Percentiles rank a stretch among this genome's conserved stretches.
Evolutionary conservation across 2,797 vertebrate species (phyloP).

Genomic region (Aldrovandia affinis): DNA sequence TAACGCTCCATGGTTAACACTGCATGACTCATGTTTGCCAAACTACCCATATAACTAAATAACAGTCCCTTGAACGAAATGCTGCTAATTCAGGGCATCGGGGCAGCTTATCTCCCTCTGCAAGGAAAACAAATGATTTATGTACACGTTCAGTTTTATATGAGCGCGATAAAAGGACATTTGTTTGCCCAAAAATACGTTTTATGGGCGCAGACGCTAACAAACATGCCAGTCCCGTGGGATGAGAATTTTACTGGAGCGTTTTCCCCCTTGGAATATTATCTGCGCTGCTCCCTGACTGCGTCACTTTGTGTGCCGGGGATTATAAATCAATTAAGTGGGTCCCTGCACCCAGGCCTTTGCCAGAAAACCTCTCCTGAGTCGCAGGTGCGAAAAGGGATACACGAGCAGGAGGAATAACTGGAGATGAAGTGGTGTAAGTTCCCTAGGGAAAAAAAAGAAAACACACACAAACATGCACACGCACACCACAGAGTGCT

Average conservation of each 20-base stretch:
- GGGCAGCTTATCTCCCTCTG: constrained; percentile 23
- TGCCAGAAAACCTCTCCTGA: neutral
- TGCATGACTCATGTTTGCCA: constrained; percentile 9
- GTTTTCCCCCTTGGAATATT: neutral
- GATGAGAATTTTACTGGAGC: constrained; percentile 37
- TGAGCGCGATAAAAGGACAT: constrained; percentile 31
- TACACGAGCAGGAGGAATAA: neutral
- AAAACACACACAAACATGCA: neutral
- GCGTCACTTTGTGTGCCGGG: constrained; percentile 3
- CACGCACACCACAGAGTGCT: constrained; percentile 2
- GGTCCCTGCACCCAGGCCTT: neutral
- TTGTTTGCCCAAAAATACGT: constrained; percentile 50
- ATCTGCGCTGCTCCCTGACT: constrained; percentile 35
- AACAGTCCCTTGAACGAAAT: constrained; percentile 7
- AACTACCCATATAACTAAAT: constrained; percentile 21
- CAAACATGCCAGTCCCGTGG: constrained; percentile 43
- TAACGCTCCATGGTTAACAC: neutral
- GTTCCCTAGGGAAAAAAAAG: neutral
- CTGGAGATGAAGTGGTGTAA: neutral
- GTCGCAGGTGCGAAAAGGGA: neutral
- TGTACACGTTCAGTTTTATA: constrained; percentile 58
- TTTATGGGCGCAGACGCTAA: constrained; percentile 40
- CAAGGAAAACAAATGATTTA: constrained; percentile 69
- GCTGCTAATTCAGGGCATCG: neutral
- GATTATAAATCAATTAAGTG: constrained; percentile 29